phyloP scores from a whole-genome alignment of 2,797 vertebrate species.

The Oreortyx pictus region DNA sequence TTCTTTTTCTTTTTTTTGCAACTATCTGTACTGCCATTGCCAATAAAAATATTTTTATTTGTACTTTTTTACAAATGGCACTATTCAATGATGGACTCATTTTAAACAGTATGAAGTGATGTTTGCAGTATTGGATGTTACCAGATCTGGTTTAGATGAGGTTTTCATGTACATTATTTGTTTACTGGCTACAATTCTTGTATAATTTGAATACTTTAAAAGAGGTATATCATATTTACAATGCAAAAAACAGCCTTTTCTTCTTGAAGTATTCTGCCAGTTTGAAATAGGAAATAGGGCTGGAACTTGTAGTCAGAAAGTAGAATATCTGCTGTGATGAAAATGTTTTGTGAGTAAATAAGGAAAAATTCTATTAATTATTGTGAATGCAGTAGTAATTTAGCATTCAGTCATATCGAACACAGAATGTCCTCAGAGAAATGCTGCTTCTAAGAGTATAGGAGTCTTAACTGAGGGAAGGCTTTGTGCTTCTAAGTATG shows the following conservation, averaged over 20 bases:
- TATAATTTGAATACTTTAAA: no score
- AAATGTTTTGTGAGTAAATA: neutral
- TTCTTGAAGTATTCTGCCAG: neutral
- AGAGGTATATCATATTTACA: no score
- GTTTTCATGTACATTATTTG: neutral
- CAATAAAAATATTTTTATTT: neutral
- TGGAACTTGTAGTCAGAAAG: neutral
- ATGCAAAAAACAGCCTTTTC: neutral
- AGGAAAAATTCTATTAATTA: neutral
- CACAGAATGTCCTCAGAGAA: neutral
- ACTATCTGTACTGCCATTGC: neutral
- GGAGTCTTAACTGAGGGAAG: neutral
- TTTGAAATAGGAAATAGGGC: neutral
- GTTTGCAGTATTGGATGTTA: neutral
- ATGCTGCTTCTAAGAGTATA: neutral
- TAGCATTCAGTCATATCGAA: neutral
- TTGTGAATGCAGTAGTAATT: neutral
- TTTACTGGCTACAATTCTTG: neutral
- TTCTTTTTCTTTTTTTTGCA: neutral
- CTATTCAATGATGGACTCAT: neutral
- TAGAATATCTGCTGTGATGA: neutral
- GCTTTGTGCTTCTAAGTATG: neutral
- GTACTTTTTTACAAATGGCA: neutral
- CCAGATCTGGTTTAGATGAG: neutral
- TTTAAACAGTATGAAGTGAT: neutral